phyloP scores from a whole-genome alignment of 2,113 vertebrate species.

The Tauraco erythrolophus region DNA sequence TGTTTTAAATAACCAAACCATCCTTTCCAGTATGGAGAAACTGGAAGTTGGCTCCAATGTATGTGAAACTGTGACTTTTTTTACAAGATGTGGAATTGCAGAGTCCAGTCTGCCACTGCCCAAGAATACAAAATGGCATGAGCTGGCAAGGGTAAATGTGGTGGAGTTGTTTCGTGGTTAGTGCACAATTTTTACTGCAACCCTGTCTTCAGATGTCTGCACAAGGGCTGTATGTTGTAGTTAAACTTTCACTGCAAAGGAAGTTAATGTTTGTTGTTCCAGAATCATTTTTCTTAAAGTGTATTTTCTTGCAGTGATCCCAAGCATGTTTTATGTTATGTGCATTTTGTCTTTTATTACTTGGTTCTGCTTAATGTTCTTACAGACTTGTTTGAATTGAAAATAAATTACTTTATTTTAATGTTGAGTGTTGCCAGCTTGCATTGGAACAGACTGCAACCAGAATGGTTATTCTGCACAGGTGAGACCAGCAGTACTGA shows the following conservation, averaged over 20 bases:
- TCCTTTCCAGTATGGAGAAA: background rate
- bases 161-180: background rate
- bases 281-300: background rate
- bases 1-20: background rate
- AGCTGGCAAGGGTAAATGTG: background rate
- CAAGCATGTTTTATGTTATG: background rate
- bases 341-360: background rate
- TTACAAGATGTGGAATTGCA: background rate
- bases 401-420: constrained; percentile 61
- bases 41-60: background rate
- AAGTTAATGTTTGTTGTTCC: background rate
- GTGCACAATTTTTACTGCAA: background rate
- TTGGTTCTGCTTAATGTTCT: background rate
- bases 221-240: background rate
- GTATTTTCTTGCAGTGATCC: background rate
- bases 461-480: background rate
- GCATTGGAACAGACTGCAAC: background rate
- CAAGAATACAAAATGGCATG: background rate
- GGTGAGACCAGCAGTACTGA: background rate
- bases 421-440: background rate
- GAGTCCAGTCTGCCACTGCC: background rate
- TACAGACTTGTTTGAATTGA: background rate
- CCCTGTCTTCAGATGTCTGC: background rate
- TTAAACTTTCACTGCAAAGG: background rate
- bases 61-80: background rate